Base-by-base conservation (phyloP, 2,797 vertebrate genomes). In the Poeciliopsis infans region DNA sequence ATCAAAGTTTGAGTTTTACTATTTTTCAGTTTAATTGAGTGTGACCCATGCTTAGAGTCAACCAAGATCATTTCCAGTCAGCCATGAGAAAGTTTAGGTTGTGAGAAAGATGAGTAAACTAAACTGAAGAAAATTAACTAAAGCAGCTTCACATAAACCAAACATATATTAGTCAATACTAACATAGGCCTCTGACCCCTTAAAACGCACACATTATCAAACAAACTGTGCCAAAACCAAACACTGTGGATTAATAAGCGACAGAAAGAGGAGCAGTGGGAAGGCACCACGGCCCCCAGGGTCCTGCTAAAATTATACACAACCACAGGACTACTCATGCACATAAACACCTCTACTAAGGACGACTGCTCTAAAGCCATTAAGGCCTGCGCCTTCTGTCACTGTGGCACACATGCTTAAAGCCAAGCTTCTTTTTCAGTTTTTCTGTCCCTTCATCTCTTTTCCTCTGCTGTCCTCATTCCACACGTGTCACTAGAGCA, bases 401-500 rank as follows among this genome's bases (percentile, higher is more conserved):
- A 46, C 76, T 77, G 84, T 74, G 78, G 78, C 85, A 87, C 85
- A 92, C 66, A 39, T 89, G 87, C 45, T 4, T 87, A 77, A 88
- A 88, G 83, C 70, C 72, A 82, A 80, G 64, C 36, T 76, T 80
- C 59, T 78, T 77, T 75, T 80, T 64, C 72, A 76, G 85, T 73
- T 80, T 80, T 80, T 89, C 87, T 75, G 45, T 76, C 83, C 72
- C 72, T 84, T 76, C 28, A 55, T 83, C 82, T 84, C 68, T 80
- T 85, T 85, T 75, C 59, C 81, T 83, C 75, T 84, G 80, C 85
- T 88, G 81, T 79, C 88, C 87, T 89, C 70, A 18, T 70, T 83
- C 84, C 83, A 91, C 95, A 95, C 86, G 92, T 93, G 95, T 93
- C 92, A 92, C 87, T 74, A 80, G 85, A 92, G 84, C 86, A 84